Base-by-base conservation (phyloP, 2,113 vertebrate genomes). In the Axis porcinus region DNA sequence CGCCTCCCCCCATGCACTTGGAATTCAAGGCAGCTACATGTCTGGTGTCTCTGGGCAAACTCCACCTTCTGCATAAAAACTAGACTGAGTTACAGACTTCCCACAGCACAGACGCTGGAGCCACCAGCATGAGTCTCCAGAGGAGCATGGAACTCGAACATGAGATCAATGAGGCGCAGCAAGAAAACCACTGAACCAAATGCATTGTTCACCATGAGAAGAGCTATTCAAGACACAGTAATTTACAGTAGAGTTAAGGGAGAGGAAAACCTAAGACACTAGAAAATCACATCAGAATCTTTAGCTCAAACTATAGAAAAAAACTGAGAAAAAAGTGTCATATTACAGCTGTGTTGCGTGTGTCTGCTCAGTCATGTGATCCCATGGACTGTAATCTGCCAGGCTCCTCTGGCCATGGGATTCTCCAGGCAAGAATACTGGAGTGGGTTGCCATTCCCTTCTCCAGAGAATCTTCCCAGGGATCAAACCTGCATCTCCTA, bases 311-410 rank as follows among this genome's bases (percentile, higher is more conserved):
- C 21, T 82, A 27, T 0, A 67, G 62, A 25, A 90, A 78, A 5
- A 87, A 74, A 19, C 17, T 45, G 40, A 43, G 79, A 52, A 50
- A 79, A 43, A 92, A 64, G 30, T n/a, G 64, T 45, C 83, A 40
- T 7, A 19, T 21, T 70, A 43, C 70, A 43, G 36, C 21, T 43
- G 23, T 43, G 70, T 27, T 76, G 70, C 1, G 0, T 1, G 0
- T 76, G 36, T 76, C 40, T 76, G 40, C 12, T 76, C 40, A 76
- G 70, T 27, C 70, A 43, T 43, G 40, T 76, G 70, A 76, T 27
- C 40, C 36, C 23, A 27, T 14, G 40, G 40, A 76, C 36, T 7
- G 23, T 76, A 76, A 43, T 27, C 70, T 27, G 12, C 70, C 40
- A 76, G 70, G 70, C 40, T 76, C 10, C 19, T 76, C 40, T 43